Conservation (phyloP, 1,140 invertebrate genomes). For the Papilio machaon region DNA sequence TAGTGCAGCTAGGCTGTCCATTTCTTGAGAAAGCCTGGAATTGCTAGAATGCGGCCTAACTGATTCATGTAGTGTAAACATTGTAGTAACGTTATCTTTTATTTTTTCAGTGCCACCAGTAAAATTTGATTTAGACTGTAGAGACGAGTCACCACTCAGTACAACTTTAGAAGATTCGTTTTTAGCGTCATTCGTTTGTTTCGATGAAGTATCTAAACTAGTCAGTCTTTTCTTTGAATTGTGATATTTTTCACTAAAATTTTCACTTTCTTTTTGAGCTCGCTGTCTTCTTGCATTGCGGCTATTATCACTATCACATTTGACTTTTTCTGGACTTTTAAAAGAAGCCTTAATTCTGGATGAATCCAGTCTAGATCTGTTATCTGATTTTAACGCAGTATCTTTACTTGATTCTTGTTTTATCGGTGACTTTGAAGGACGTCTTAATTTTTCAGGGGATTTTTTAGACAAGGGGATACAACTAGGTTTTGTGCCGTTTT, state of each 20-base stretch:
- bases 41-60: constrained; percentile 67
- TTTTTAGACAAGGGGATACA: constrained; percentile 75
- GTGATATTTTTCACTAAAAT: constrained; percentile 79
- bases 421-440: constrained; percentile 64
- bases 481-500: constrained; percentile 68
- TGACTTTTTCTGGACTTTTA: constrained; percentile 72
- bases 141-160: constrained; percentile 61
- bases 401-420: constrained; percentile 67
- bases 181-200: constrained; percentile 66
- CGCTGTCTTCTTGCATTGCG: constrained; percentile 72
- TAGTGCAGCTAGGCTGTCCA: constrained; percentile 85
- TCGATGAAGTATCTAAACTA: constrained; percentile 80
- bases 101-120: constrained; percentile 58
- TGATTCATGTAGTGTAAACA: constrained; percentile 76
- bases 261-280: constrained; percentile 79
- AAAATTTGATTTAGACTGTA: constrained; percentile 54
- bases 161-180: constrained; percentile 66
- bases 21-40: constrained; percentile 83
- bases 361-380: constrained; percentile 64
- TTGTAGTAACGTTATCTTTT: constrained; percentile 58
- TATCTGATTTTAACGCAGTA: constrained; percentile 53
- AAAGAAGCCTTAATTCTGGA: constrained; percentile 56
- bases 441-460: constrained; percentile 58
- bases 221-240: constrained; percentile 81
- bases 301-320: constrained; percentile 71